Conservation (phyloP, 2,888 invertebrate genomes). For the Orthonevra nobilis region DNA sequence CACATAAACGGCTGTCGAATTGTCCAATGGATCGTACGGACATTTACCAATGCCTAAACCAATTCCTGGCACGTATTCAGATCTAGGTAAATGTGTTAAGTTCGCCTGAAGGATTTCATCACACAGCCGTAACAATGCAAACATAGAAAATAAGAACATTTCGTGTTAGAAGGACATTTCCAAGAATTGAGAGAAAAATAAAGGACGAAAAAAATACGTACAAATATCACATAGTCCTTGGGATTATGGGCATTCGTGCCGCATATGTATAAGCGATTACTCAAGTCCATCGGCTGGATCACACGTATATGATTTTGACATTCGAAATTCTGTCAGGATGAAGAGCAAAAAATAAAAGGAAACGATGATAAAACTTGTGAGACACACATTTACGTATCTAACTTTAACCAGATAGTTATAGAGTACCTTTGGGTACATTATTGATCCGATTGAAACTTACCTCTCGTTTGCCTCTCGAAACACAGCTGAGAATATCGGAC, state of each 20-base stretch:
- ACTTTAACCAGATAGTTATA: background rate
- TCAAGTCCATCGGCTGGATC: constrained; percentile 95
- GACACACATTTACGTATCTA: constrained; percentile 27
- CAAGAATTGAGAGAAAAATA: no score
- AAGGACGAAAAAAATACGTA: constrained; percentile 84
- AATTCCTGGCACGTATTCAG: constrained; percentile 94
- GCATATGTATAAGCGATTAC: constrained; percentile 92
- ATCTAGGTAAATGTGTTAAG: constrained; percentile 92
- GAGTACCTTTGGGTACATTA: constrained; percentile 10
- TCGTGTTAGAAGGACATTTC: no score
- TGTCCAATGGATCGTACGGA: constrained; percentile 99
- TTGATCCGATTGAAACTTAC: constrained; percentile 81
- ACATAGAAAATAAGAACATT: constrained; percentile 62
- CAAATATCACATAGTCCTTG: constrained; percentile 96
- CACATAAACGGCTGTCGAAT: constrained; percentile 98
- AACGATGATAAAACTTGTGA: constrained; percentile 63
- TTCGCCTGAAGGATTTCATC: constrained; percentile 85
- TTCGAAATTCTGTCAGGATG: constrained; percentile 93
- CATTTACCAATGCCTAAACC: constrained; percentile 98
- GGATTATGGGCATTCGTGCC: constrained; percentile 97
- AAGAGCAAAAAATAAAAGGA: constrained; percentile 72
- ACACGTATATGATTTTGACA: constrained; percentile 97
- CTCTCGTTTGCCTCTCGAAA: constrained; percentile 97
- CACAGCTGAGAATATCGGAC: constrained; percentile 91
- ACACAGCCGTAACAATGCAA: constrained; percentile 74